Conservation (phyloP, 2,888 invertebrate genomes). For the Arrhopalites spinosus region DNA sequence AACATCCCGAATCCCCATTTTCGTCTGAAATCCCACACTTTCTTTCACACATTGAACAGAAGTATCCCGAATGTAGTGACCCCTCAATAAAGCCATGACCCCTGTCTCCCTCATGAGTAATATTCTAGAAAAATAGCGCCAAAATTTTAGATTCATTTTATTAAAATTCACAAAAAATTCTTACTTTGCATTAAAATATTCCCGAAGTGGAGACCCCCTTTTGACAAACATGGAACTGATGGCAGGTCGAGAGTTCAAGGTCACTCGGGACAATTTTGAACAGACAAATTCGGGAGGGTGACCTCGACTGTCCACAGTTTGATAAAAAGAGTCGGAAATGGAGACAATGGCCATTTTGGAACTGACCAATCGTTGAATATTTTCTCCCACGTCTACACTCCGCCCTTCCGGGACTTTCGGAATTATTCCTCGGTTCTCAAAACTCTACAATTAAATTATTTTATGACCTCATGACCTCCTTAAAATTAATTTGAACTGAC, state of each 20-base stretch:
- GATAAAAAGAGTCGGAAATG: conserved; percentile 44
- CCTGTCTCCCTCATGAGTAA: too few relatives aligned
- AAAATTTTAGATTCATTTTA: too few relatives aligned
- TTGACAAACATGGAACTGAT: conserved; percentile 44
- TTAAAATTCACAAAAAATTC: too few relatives aligned
- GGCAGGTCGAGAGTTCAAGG: conserved; percentile 39
- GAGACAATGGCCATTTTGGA: conserved; percentile 40
- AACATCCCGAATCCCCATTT: conserved; percentile 26
- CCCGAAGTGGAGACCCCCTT: conserved; percentile 42
- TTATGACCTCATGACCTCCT: neutral
- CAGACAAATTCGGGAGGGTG: conserved; percentile 32
- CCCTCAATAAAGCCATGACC: too few relatives aligned
- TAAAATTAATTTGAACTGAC: neutral
- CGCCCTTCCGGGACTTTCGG: neutral
- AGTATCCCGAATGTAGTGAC: conserved; percentile 24
- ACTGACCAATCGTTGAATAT: neutral
- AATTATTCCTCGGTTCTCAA: neutral
- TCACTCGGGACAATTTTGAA: conserved; percentile 32
- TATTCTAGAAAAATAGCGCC: too few relatives aligned
- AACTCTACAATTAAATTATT: neutral
- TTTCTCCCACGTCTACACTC: neutral
- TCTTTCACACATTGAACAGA: conserved; percentile 12
- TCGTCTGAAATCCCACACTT: neutral
- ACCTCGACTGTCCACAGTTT: conserved; percentile 15
- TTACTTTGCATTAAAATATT: conserved; percentile 46